Evolutionary conservation across 2,113 vertebrate genomes (phyloP).

Genomic region (Taurulus bubalis): DNA sequence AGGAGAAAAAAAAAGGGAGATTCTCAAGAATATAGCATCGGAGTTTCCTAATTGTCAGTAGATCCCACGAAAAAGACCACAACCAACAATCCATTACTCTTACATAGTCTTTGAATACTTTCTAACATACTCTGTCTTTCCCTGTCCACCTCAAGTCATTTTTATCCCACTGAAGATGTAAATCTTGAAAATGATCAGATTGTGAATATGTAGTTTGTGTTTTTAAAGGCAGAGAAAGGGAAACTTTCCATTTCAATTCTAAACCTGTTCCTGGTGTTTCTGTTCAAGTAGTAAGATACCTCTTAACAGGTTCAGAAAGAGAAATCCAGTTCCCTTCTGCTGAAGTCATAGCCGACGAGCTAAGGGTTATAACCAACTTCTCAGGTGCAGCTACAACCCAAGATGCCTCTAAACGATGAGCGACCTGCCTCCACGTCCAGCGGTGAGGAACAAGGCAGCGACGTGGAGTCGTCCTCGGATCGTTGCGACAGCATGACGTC

Average conservation of each 20-base stretch:
- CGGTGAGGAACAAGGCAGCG: constrained; percentile 87
- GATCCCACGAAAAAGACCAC: background rate
- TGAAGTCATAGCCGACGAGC: background rate
- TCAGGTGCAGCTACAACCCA: constrained; percentile 63
- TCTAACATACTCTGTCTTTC: background rate
- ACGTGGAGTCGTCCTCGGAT: constrained; percentile 87
- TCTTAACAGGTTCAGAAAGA: background rate
- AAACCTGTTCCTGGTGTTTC: background rate
- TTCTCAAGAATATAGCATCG: background rate
- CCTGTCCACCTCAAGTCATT: background rate
- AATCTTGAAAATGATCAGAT: background rate
- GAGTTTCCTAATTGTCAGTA: background rate
- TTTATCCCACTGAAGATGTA: background rate
- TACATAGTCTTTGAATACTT: background rate
- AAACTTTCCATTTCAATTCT: background rate
- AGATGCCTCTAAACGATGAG: constrained; percentile 90
- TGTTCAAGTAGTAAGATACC: background rate
- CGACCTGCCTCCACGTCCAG: constrained; percentile 79
- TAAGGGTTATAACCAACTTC: background rate
- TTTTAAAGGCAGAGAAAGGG: too few species aligned
- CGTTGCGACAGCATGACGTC: constrained; percentile 87
- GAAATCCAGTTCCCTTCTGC: background rate
- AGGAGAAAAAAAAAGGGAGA: too few species aligned
- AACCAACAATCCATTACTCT: background rate
- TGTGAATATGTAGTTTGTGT: background rate